These are phyloP conservation scores for Phlogophora meticulosa DNA, from an alignment of 2,888 invertebrate genomes.

Conservation along the genomic window DNA sequence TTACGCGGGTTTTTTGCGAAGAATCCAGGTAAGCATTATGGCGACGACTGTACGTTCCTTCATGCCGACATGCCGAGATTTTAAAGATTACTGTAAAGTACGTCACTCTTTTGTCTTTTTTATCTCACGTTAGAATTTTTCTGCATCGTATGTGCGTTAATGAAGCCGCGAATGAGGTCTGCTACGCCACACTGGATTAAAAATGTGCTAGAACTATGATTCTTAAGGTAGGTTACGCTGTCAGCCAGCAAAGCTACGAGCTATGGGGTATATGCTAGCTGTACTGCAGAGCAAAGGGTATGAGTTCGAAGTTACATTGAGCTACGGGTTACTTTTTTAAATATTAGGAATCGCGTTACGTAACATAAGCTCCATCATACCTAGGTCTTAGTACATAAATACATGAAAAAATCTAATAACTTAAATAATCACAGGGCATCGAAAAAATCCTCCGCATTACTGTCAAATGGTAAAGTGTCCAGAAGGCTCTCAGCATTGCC, in stretches of 20 bases:
- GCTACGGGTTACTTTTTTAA: too few species aligned
- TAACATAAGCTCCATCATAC: not conserved
- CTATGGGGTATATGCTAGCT: not conserved
- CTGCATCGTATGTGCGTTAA: constrained; percentile 26
- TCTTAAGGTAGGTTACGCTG: not conserved
- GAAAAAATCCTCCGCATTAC: too few species aligned
- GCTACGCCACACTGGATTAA: not conserved
- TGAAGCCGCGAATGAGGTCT: constrained; percentile 4
- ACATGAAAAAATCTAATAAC: too few species aligned
- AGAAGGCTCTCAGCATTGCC: too few species aligned
- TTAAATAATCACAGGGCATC: too few species aligned
- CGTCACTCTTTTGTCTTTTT: constrained; percentile 39
- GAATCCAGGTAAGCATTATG: constrained; percentile 81
- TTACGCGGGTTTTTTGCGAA: constrained; percentile 83
- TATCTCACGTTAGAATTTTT: constrained; percentile 18
- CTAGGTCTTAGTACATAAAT: too few species aligned
- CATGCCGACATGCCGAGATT: constrained; percentile 70
- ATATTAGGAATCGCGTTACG: not conserved
- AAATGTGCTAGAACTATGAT: not conserved
- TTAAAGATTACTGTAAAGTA: constrained; percentile 46
- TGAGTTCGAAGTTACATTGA: not conserved
- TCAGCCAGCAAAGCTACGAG: not conserved
- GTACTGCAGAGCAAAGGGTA: too few species aligned
- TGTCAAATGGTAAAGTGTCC: too few species aligned
- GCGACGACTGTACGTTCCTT: constrained; percentile 73